phyloP scores from a whole-genome alignment of 2,888 invertebrate species.

The Leucophenga maculata region DNA sequence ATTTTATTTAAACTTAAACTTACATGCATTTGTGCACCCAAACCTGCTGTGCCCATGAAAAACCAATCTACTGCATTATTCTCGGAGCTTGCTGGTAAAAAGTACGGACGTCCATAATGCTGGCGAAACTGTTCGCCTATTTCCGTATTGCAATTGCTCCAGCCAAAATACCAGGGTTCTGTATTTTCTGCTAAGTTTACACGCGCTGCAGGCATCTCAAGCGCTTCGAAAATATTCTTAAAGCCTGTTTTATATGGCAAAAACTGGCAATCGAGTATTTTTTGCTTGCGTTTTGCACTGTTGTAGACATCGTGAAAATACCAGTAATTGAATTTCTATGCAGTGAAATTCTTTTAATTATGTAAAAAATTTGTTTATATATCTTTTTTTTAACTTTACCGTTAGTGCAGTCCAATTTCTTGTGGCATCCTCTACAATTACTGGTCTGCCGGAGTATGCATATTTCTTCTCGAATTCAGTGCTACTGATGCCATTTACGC shows the following conservation, averaged over 20 bases:
- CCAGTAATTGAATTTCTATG: slow-evolving; percentile 82
- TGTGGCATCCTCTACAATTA: slow-evolving; percentile 89
- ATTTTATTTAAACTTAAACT: slow-evolving; percentile 40
- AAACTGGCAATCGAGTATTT: slow-evolving; percentile 86
- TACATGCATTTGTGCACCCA: slow-evolving; percentile 97
- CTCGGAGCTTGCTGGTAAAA: slow-evolving; percentile 88
- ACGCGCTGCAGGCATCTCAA: slow-evolving; percentile 83
- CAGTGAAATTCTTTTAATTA: background rate
- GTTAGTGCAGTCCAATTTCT: slow-evolving; percentile 84
- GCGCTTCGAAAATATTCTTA: slow-evolving; percentile 82
- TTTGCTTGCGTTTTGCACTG: slow-evolving; percentile 74
- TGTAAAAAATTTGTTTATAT: background rate
- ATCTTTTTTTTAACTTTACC: slow-evolving; percentile 56
- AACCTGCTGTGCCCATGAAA: slow-evolving; percentile 95
- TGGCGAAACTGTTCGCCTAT: slow-evolving; percentile 83
- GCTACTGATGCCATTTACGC: slow-evolving; percentile 79
- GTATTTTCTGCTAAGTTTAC: slow-evolving; percentile 74
- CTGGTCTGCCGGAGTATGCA: slow-evolving; percentile 85
- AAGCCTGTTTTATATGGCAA: slow-evolving; percentile 95
- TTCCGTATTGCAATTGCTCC: slow-evolving; percentile 94
- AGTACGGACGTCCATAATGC: slow-evolving; percentile 89
- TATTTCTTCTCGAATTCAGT: slow-evolving; percentile 81
- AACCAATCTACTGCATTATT: slow-evolving; percentile 95
- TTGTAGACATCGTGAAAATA: slow-evolving; percentile 87
- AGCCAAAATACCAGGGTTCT: slow-evolving; percentile 79